Evolutionary conservation across 2,888 invertebrate genomes (phyloP), one percentile per base, ranked within the genome.

Genomic region (Hyles lineata): DNA sequence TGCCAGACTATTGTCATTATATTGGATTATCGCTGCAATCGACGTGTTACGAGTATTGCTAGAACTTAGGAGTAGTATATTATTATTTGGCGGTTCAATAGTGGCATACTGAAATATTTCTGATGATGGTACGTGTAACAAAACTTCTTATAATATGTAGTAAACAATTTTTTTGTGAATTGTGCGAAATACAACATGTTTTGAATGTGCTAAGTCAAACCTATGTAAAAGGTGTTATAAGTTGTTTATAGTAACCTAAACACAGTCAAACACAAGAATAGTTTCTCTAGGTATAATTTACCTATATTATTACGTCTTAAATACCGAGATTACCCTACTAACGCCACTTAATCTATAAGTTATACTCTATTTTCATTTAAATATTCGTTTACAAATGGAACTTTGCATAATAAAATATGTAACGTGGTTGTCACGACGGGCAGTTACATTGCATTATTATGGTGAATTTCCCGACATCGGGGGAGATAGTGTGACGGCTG

Each of bases 401-500:
- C 19, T n/a, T 55, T 55, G n/a, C 59, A 67, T 67, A n/a, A 60
- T 72, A 59, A 69, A 72, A 72, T 50, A 67, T 67, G 23, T 43
- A 35, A 21, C 35, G 32, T 17, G 50, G 67, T 67, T 67, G 67
- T 67, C 67, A 67, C 50, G 43, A 67, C 67, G 43, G 43, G 43
- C 50, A 67, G 50, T 43, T 50, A 67, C 23, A 67, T 67, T 67
- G 50, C 67, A 67, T 43, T 67, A 67, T 67, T 67, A 67, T 67
- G 21, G 43, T 50, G 67, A 50, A 67, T 50, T 67, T 50, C 50
- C 67, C 67, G 67, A 67, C 43, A 23, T 43, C 50, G 50, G 15
- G 21, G 67, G 67, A 50, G 67, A 67, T 43, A 58, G 43, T 21
- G 55, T 32, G 21, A 35, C 19, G 8, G 23, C 25, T 67, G 72